Conservation (phyloP, 2,113 vertebrate genomes). For the Festucalex cinctus region DNA sequence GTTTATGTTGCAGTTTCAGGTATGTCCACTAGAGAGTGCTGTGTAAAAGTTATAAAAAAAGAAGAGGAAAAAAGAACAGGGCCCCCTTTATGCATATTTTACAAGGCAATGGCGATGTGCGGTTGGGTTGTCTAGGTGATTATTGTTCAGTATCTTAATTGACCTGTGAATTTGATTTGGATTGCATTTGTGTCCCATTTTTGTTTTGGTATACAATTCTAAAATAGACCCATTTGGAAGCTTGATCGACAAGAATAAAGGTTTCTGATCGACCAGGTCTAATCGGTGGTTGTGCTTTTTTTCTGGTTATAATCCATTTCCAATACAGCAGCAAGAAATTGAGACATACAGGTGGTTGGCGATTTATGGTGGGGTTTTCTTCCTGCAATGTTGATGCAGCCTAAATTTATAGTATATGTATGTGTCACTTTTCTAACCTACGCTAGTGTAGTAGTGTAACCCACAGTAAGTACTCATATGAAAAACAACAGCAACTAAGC, state of each 20-base stretch:
- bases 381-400: too few relatives aligned
- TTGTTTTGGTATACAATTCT: slow-evolving; percentile 37
- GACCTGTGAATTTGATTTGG: slow-evolving; percentile 41
- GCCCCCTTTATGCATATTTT: slow-evolving; percentile 6
- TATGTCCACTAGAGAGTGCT: slow-evolving; percentile 66
- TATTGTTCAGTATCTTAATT: slow-evolving; percentile 39
- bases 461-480: too few relatives aligned
- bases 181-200: slow-evolving; percentile 38
- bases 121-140: slow-evolving; percentile 21
- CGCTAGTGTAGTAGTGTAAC: too few relatives aligned
- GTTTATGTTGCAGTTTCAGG: slow-evolving; percentile 49
- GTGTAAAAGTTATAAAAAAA: slow-evolving; percentile 43
- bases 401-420: too few relatives aligned
- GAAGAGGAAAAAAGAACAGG: not conserved
- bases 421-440: too few relatives aligned
- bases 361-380: too few relatives aligned
- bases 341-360: too few relatives aligned
- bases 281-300: slow-evolving; percentile 43
- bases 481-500: too few relatives aligned
- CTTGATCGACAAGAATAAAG: slow-evolving; percentile 64
- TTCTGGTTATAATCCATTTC: slow-evolving; percentile 23
- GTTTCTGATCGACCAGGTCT: slow-evolving; percentile 40
- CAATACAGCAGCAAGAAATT: not conserved
- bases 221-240: slow-evolving; percentile 37
- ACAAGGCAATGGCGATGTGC: slow-evolving; percentile 12